These are phyloP conservation scores for Bembecia ichneumoniformis DNA, from an alignment of 2,888 invertebrate species.

Conservation along the genomic window DNA sequence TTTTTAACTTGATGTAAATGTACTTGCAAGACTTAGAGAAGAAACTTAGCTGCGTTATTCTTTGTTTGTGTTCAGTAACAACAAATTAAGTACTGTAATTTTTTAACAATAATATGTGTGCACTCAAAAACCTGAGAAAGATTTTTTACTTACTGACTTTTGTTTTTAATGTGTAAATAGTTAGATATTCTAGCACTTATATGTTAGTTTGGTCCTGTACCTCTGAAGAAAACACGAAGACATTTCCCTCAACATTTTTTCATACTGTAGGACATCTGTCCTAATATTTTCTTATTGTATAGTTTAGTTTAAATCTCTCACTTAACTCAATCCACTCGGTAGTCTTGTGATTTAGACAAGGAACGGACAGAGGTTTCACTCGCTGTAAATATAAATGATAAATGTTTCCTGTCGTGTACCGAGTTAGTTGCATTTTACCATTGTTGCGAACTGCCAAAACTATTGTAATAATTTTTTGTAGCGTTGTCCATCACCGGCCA, in stretches of 20 bases:
- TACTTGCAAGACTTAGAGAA: too few relatives aligned
- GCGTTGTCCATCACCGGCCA: slow-evolving; percentile 28
- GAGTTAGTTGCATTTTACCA: slow-evolving; percentile 68
- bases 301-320: slow-evolving; percentile 36
- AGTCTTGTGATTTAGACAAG: slow-evolving; percentile 33
- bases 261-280: slow-evolving; percentile 11
- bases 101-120: slow-evolving; percentile 43
- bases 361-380: slow-evolving; percentile 18
- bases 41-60: too few relatives aligned
- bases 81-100: neutral
- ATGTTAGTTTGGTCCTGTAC: slow-evolving; percentile 40
- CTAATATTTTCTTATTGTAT: slow-evolving; percentile 31
- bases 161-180: slow-evolving; percentile 49
- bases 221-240: slow-evolving; percentile 41
- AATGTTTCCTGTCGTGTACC: slow-evolving; percentile 43
- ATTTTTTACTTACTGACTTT: slow-evolving; percentile 26
- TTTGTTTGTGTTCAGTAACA: too few relatives aligned
- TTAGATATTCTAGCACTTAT: slow-evolving; percentile 63
- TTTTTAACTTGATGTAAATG: too few relatives aligned
- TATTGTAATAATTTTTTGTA: slow-evolving; percentile 62
- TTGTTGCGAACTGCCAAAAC: slow-evolving; percentile 70
- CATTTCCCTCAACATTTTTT: slow-evolving; percentile 11
- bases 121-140: slow-evolving; percentile 18
- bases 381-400: slow-evolving; percentile 55
- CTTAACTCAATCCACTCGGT: neutral